phyloP scores from a whole-genome alignment of 2,797 vertebrate species.

The Gambelia wislizenii region DNA sequence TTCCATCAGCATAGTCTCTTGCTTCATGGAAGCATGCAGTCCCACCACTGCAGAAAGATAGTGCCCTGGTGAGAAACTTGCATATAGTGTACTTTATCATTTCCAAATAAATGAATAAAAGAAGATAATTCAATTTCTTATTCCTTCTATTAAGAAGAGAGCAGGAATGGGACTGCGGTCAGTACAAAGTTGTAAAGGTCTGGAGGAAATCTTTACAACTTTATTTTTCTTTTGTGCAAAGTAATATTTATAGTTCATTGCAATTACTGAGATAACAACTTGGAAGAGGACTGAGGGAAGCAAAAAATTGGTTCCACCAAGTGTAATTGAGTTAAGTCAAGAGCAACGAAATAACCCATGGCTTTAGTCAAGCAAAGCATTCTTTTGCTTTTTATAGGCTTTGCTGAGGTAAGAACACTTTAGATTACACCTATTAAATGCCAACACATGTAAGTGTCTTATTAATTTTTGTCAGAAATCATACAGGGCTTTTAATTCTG shows the following conservation, averaged over 20 bases:
- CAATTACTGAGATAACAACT: not conserved
- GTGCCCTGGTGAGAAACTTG: no score
- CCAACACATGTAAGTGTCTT: not conserved
- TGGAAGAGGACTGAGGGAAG: not conserved
- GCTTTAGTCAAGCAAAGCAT: constrained; percentile 1
- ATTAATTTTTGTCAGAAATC: not conserved
- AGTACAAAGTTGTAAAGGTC: not conserved
- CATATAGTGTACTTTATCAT: no score
- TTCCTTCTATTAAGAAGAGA: no score
- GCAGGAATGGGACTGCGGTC: not conserved
- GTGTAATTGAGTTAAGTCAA: not conserved
- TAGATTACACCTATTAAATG: not conserved
- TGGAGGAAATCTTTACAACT: not conserved
- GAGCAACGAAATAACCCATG: not conserved
- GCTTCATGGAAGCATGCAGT: no score
- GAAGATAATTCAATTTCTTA: no score
- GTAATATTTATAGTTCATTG: not conserved
- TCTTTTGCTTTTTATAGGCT: not conserved
- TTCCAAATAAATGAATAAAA: no score
- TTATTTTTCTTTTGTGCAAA: not conserved
- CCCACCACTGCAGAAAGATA: not conserved
- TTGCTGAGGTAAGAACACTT: not conserved
- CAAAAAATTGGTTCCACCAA: not conserved
- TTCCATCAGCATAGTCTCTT: no score
- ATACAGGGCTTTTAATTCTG: constrained; percentile 1